A percentile compares a stretch with the other conserved stretches of the same genome.
phyloP scores from a whole-genome alignment of 2,113 vertebrate genomes.

The Apistogramma diplotaenia region DNA sequence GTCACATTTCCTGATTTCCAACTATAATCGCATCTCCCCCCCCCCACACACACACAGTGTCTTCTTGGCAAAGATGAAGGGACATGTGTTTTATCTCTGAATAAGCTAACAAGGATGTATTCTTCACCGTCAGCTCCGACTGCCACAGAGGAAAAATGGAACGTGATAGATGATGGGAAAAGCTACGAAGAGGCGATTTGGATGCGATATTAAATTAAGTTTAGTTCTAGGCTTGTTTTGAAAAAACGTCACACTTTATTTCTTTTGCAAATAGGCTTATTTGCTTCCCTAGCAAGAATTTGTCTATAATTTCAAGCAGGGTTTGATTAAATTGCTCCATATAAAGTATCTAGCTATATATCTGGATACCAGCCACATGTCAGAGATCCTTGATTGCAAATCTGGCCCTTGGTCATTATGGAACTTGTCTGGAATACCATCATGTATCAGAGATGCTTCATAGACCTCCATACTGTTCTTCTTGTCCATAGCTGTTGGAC shows the following conservation, averaged over 20 bases:
- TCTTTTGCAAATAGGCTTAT: neutral
- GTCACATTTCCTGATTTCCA: constrained; percentile 52
- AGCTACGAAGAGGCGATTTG: neutral
- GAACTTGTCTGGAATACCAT: too few species aligned
- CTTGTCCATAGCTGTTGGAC: too few species aligned
- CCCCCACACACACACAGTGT: neutral
- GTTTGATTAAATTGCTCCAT: too few species aligned
- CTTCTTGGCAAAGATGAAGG: constrained; percentile 40
- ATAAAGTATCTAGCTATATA: too few species aligned
- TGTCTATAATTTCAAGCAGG: neutral
- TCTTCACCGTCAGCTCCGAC: constrained; percentile 2
- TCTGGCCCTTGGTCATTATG: too few species aligned
- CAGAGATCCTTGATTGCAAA: too few species aligned
- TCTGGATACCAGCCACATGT: too few species aligned
- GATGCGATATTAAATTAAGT: neutral
- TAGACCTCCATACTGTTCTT: too few species aligned
- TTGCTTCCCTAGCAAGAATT: neutral
- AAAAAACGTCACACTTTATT: neutral
- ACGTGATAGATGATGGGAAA: neutral
- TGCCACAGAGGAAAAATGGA: neutral
- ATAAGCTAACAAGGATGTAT: neutral
- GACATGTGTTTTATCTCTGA: constrained; percentile 33
- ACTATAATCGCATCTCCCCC: constrained; percentile 51
- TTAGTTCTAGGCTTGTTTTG: neutral
- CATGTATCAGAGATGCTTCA: too few species aligned